Conservation (phyloP, 30 jellyfish, hydroid and myxozoan species). For the Turritopsis rubra region DNA sequence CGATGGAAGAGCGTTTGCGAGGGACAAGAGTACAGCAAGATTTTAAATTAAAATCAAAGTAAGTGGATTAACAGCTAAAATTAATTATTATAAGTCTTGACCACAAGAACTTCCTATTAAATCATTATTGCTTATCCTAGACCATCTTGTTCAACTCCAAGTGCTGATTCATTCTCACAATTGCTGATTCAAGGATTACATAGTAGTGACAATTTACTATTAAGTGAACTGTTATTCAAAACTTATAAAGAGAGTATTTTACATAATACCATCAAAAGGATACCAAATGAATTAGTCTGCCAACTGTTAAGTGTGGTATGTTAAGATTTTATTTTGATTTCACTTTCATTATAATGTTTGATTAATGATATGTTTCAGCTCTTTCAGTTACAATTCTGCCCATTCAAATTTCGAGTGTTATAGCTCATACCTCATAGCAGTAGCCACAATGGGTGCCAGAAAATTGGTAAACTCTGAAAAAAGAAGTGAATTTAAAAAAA, state of each 20-base stretch:
- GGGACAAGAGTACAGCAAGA: background rate
- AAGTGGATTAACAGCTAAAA: background rate
- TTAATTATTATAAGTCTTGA: background rate
- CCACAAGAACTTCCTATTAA: background rate
- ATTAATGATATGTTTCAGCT: no score
- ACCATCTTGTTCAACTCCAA: constrained; percentile 27
- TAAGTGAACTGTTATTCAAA: constrained; percentile 46
- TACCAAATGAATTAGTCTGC: constrained; percentile 38
- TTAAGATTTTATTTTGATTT: background rate
- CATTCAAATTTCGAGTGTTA: background rate
- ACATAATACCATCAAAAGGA: constrained; percentile 40
- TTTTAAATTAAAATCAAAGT: background rate
- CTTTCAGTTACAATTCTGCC: background rate
- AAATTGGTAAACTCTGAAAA: no score
- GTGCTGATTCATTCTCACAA: constrained; percentile 61
- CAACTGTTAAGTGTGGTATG: constrained; percentile 48
- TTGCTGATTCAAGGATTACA: constrained; percentile 69
- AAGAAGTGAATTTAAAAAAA: no score
- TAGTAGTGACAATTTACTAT: constrained; percentile 49
- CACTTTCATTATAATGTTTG: no score
- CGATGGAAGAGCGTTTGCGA: constrained; percentile 20
- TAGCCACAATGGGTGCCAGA: no score
- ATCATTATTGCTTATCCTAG: constrained; percentile 14
- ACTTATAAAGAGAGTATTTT: constrained; percentile 39
- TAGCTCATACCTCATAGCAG: no score